phyloP scores from a whole-genome alignment of 2,797 vertebrate species.

The Peromyscus eremicus region DNA sequence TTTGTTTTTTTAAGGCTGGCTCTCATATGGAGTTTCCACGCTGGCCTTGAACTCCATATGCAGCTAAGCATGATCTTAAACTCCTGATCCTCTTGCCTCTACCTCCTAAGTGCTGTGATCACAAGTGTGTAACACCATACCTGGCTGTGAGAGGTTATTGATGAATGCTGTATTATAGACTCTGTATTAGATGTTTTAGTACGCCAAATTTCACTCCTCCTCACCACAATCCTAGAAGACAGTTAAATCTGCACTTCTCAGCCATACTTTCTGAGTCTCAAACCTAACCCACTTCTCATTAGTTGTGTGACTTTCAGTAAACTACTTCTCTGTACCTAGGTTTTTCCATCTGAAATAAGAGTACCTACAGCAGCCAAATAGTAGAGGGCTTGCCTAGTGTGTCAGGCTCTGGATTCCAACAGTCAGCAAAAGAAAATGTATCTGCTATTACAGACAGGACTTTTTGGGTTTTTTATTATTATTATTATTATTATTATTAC shows the following conservation, averaged over 20 bases:
- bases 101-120: background rate
- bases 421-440: background rate
- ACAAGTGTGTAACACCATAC: background rate
- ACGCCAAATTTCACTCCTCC: background rate
- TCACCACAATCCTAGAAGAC: background rate
- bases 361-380: background rate
- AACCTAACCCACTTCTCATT: conserved; percentile 8
- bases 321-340: conserved; percentile 36
- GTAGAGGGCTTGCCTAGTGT: background rate
- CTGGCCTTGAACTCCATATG: background rate
- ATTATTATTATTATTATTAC: background rate
- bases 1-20: background rate
- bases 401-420: background rate
- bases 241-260: conserved; percentile 8
- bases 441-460: background rate
- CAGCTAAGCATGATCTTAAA: background rate
- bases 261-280: background rate
- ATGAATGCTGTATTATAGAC: background rate
- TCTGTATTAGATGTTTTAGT: background rate
- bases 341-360: conserved; percentile 30
- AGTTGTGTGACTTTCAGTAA: conserved; percentile 35
- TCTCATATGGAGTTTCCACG: background rate
- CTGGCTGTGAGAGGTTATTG: background rate
- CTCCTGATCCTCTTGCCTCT: background rate
- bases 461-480: background rate